phyloP scores from a whole-genome alignment of 2,888 invertebrate genomes.

The Phaonia tiefii region DNA sequence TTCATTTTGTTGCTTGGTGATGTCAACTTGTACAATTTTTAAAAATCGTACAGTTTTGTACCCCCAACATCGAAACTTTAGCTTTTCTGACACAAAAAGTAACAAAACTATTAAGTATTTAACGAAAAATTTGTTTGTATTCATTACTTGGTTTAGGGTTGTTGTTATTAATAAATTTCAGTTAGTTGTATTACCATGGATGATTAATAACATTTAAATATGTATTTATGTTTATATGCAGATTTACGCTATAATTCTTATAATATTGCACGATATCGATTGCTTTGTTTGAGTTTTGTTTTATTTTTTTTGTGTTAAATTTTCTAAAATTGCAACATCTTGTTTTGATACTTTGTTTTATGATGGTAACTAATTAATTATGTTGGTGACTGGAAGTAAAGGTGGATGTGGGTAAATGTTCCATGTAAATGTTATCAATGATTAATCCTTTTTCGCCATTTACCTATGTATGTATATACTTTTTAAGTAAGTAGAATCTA shows the following conservation, averaged over 20 bases:
- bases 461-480: background rate
- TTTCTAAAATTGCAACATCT: background rate
- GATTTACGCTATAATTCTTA: background rate
- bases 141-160: too few relatives aligned
- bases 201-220: too few relatives aligned
- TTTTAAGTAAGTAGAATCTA: background rate
- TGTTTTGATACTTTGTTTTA: background rate
- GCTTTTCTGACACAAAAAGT: too few relatives aligned
- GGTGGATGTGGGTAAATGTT: background rate
- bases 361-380: background rate
- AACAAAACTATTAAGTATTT: too few relatives aligned
- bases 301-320: constrained; percentile 4
- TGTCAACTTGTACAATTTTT: too few relatives aligned
- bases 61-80: too few relatives aligned
- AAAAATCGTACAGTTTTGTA: too few relatives aligned
- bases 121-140: too few relatives aligned
- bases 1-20: too few relatives aligned
- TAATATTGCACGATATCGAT: constrained; percentile 27
- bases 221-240: background rate
- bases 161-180: too few relatives aligned
- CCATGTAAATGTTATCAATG: background rate
- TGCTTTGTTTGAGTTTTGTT: constrained; percentile 19
- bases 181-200: background rate
- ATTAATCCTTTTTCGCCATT: too few relatives aligned
- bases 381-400: background rate